Evolutionary conservation across 2,113 vertebrate species (phyloP), one percentile per base, ranked within the genome.

Genomic region (Trogon melanurus): DNA sequence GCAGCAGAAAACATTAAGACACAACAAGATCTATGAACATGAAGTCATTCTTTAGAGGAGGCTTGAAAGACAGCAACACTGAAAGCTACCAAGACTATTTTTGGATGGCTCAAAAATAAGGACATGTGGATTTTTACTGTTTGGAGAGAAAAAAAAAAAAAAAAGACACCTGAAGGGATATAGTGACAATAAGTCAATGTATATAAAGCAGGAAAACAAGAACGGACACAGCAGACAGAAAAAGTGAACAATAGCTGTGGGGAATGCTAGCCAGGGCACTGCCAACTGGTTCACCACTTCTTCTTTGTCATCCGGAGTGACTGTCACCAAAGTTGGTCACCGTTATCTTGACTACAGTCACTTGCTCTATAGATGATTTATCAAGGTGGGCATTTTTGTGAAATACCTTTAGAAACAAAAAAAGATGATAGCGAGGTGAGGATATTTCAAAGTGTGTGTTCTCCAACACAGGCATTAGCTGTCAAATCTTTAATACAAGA

Each of bases 381-480:
- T 78, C 80, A 88, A 41, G 48, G 34, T 54, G n/a, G 45, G 78
- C 51, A 65, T 67, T 84, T 96, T 91, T 79, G 93, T 79, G 54
- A 82, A 94, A 81, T 56, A 74, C 12, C 34, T 88, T 94, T 56
- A 76, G 74, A 84, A 91, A 85, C 9, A 74, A 62, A 80, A 90
- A 89, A 65, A 26, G n/a, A 58, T 17, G 9, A 50, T 72, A 78
- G 61, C 41, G 88, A 88, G 65, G 83, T 2, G 8, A 89, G 29
- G 45, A 27, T 45, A n/a, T 95, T 91, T 91, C 23, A 16, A 91
- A 87, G 41, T 11, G 10, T 57, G 72, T 85, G 75, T 45, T 78
- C 73, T 79, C 58, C 54, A 65, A 76, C 29, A 44, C 10, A 54
- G 0, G 0, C 16, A 60, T 34, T 57, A 85, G 38, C 34, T 74